Evolutionary conservation across 2,797 vertebrate species (phyloP).

Genomic region (Monodelphis domestica): DNA sequence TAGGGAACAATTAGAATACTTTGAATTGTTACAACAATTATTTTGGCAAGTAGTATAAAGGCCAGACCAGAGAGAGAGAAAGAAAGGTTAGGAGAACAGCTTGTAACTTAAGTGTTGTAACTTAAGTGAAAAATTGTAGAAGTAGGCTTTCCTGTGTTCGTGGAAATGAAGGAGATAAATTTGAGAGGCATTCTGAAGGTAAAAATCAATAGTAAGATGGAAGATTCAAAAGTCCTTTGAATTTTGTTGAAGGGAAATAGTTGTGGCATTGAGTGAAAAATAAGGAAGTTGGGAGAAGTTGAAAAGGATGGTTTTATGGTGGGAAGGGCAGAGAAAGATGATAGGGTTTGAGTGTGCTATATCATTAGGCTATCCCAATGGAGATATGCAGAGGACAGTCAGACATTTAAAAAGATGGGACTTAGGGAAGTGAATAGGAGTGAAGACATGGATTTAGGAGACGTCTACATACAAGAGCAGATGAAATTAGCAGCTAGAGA

Average conservation of each 20-base stretch:
- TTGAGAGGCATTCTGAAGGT: background rate
- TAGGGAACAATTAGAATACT: too few species aligned
- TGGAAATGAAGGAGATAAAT: background rate
- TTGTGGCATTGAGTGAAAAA: background rate
- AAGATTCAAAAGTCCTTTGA: background rate
- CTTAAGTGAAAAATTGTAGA: too few species aligned
- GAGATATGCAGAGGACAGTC: too few species aligned
- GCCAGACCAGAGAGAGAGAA: too few species aligned
- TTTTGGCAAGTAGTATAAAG: too few species aligned
- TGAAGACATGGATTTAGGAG: background rate
- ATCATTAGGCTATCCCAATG: background rate
- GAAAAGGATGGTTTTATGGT: background rate
- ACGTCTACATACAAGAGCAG: background rate
- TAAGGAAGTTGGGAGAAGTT: background rate
- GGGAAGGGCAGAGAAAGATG: background rate
- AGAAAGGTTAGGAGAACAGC: too few species aligned
- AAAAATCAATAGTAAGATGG: background rate
- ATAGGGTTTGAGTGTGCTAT: background rate
- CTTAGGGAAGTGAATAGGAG: background rate
- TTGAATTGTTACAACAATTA: too few species aligned
- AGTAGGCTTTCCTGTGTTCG: too few species aligned
- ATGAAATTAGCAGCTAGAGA: background rate
- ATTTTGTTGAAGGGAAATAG: background rate
- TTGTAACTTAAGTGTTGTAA: too few species aligned
- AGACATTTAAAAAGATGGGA: background rate